Percentiles rank a stretch among this genome's conserved stretches.
Evolutionary conservation across 2,888 invertebrate species (phyloP).

Genomic region (Acronicta leporina): DNA sequence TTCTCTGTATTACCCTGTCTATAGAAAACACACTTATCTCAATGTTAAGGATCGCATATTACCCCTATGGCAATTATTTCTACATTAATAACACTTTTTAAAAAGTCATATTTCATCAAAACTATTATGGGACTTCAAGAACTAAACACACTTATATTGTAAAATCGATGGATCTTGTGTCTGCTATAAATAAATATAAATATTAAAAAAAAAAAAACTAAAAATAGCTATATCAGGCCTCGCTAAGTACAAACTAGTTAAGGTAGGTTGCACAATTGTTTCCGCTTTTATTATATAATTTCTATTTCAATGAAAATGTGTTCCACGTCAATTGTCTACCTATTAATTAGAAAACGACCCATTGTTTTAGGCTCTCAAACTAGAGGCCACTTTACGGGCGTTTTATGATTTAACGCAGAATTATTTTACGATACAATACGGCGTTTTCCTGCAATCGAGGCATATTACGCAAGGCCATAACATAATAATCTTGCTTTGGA

Average conservation of each 20-base stretch:
- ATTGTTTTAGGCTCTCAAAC: conserved; percentile 53
- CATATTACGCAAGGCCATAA: conserved; percentile 33
- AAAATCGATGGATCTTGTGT: too few relatives aligned
- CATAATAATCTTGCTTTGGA: conserved; percentile 20
- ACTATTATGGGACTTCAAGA: conserved; percentile 7
- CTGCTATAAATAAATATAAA: too few relatives aligned
- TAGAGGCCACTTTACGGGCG: conserved; percentile 32
- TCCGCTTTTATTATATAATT: conserved; percentile 53
- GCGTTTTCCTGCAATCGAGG: conserved; percentile 29
- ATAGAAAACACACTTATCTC: too few relatives aligned
- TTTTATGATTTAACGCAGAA: conserved; percentile 47
- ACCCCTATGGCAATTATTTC: too few relatives aligned
- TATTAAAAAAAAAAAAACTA: too few relatives aligned
- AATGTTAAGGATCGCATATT: too few relatives aligned
- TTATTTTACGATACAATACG: conserved; percentile 42
- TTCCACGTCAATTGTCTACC: conserved; percentile 48
- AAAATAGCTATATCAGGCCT: neutral
- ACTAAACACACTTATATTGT: too few relatives aligned
- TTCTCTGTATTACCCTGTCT: too few relatives aligned
- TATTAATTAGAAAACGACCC: conserved; percentile 56
- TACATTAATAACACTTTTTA: too few relatives aligned
- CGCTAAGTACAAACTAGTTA: conserved; percentile 21
- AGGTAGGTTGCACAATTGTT: conserved; percentile 49
- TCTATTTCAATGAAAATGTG: conserved; percentile 44
- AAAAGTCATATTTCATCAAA: too few relatives aligned